Base-by-base conservation (phyloP, 2,797 vertebrate species). In the Chelmon rostratus region DNA sequence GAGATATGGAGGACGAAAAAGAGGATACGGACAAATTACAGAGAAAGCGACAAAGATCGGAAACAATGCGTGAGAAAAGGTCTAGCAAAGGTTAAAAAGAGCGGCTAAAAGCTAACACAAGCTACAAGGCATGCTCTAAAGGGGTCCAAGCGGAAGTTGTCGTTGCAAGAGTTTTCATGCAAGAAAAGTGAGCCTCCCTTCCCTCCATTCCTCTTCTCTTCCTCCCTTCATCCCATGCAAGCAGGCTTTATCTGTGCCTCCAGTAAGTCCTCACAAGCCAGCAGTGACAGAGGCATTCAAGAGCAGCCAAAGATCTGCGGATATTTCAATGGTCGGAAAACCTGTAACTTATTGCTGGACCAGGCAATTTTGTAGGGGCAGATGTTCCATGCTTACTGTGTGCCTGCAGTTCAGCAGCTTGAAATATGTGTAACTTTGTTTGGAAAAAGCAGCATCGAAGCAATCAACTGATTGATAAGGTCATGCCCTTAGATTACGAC, bases 161-260 rank as follows among this genome's bases (percentile, higher is more conserved):
- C 25, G 11, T 62, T 75, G 53, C 68, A 85, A 84, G 83, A 84
- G 76, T 80, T 69, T n/a, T 79, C 93, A 92, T 94, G 92, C 93
- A 92, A 82, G 68, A 87, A 71, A 82, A 83, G 78, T 84, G 68
- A 79, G 44, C 6, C 53, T 73, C 53, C 42, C 18, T 44, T 64
- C 56, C 49, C 54, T 28, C 49, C 42, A 44, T 68, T 11, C 58
- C 33, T 76, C 73, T 76, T 9, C 40, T 31, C 18, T 21, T 69
- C 19, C n/a, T 57, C 57, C 38, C 19, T 58, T 42, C 28, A 62
- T 86, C 75, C 71, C 92, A 93, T 93, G 92, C 93, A 93, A 90
- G 76, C 90, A 88, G 83, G 83, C 84, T 76, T 65, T 42, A 19
- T 78, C 38, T 74, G 78, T 70, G 76, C 61, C 67, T 81, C 70